A percentile compares a stretch with the other conserved stretches of the same genome.
Conservation (phyloP, 1,140 invertebrate species). For the Drosophila repleta region DNA sequence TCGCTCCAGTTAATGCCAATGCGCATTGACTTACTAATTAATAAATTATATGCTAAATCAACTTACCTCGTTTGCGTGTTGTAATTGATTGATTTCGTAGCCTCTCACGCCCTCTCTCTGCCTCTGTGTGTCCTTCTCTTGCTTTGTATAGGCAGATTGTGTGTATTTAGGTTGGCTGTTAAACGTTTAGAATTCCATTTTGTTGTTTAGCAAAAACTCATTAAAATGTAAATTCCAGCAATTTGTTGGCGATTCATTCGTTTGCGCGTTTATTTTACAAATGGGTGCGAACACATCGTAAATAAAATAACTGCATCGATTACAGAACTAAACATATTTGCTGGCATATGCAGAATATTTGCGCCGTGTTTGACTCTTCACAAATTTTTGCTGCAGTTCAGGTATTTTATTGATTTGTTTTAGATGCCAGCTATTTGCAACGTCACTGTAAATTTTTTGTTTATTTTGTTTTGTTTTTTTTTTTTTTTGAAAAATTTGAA, state of each 20-base stretch:
- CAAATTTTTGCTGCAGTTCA: slow-evolving; percentile 11
- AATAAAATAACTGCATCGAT: slow-evolving; percentile 41
- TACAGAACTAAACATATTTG: slow-evolving; percentile 27
- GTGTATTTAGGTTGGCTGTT: slow-evolving; percentile 22
- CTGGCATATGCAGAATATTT: slow-evolving; percentile 19
- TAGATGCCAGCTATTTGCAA: not conserved
- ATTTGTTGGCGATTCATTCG: slow-evolving; percentile 49
- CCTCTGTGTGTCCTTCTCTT: not conserved
- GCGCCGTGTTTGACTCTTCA: slow-evolving; percentile 11
- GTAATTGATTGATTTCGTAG: slow-evolving; percentile 63
- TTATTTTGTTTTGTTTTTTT: not conserved
- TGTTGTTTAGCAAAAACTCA: slow-evolving; percentile 42
- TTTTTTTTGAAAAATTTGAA: not conserved
- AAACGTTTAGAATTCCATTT: slow-evolving; percentile 23
- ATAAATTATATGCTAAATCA: slow-evolving; percentile 54
- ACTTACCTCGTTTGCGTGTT: slow-evolving; percentile 59
- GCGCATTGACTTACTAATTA: slow-evolving; percentile 60
- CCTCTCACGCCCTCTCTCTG: not conserved
- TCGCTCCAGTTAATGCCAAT: slow-evolving; percentile 53
- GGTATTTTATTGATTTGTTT: slow-evolving; percentile 21
- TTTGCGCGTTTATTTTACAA: slow-evolving; percentile 25
- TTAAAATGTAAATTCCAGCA: slow-evolving; percentile 56
- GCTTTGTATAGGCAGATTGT: not conserved
- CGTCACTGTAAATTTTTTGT: slow-evolving; percentile 24
- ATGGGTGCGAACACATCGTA: slow-evolving; percentile 41